These are phyloP conservation scores for Drosophila auraria DNA, from an alignment of 1,140 invertebrate species.

Conservation along the genomic window DNA sequence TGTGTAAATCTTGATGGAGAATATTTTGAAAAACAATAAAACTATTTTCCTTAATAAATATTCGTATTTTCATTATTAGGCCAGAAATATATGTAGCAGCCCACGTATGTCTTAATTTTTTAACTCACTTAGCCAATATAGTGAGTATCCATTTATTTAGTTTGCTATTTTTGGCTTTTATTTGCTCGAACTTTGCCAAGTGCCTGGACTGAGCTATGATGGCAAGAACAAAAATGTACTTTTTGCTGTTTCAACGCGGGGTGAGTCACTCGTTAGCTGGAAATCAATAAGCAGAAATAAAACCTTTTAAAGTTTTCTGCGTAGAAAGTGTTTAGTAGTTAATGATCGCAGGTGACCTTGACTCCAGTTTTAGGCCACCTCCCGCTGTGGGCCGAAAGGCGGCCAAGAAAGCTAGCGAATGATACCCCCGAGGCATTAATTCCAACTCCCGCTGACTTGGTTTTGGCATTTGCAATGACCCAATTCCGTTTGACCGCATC, in stretches of 20 bases:
- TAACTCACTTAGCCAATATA: neutral
- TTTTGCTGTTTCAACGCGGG: neutral
- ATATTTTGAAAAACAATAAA: too few relatives aligned
- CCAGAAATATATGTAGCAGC: too few relatives aligned
- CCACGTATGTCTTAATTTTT: constrained; percentile 9
- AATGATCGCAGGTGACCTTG: constrained; percentile 40
- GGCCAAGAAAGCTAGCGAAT: constrained; percentile 25
- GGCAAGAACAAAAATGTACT: constrained; percentile 14
- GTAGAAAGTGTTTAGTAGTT: constrained; percentile 16
- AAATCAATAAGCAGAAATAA: constrained; percentile 1
- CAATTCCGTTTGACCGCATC: constrained; percentile 35
- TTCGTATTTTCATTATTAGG: too few relatives aligned
- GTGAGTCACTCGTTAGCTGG: constrained; percentile 9
- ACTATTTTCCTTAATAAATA: too few relatives aligned
- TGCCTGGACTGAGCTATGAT: constrained; percentile 8
- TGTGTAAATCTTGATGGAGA: too few relatives aligned
- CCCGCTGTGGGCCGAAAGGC: constrained; percentile 12
- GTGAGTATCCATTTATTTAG: constrained; percentile 10
- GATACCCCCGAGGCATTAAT: constrained; percentile 19
- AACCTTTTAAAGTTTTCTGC: neutral
- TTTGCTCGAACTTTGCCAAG: constrained; percentile 6
- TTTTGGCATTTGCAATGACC: constrained; percentile 57
- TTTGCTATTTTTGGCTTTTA: constrained; percentile 27
- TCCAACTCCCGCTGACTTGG: constrained; percentile 34
- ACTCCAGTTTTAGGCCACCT: constrained; percentile 6